Evolutionary conservation across 2,797 vertebrate genomes (phyloP).

Genomic region (Apogon hyalosoma): DNA sequence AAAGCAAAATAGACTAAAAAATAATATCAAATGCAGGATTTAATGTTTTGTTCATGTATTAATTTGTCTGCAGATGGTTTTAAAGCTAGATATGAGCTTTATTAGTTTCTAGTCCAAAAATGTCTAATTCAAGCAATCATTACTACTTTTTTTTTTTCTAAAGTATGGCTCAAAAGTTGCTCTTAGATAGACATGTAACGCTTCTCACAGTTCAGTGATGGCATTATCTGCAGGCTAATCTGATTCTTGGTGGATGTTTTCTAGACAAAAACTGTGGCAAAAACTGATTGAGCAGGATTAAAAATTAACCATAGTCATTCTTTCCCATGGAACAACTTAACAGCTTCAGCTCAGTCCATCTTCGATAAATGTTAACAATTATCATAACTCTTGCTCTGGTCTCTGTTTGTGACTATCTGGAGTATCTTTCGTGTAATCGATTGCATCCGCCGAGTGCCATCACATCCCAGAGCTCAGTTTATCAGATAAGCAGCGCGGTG

Average conservation of each 20-base stretch:
- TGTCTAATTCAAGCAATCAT: too few species aligned
- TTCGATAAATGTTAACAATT: constrained; percentile 22
- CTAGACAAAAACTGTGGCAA: background rate
- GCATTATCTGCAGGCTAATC: background rate
- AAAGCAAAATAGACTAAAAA: too few species aligned
- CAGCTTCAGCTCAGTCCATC: constrained; percentile 3
- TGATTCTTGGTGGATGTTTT: background rate
- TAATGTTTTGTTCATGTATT: too few species aligned
- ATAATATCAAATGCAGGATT: too few species aligned
- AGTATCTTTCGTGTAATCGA: constrained; percentile 23
- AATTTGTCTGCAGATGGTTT: too few species aligned
- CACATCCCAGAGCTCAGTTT: background rate
- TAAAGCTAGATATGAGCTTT: too few species aligned
- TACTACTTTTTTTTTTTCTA: too few species aligned
- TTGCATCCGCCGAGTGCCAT: background rate
- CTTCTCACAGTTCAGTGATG: background rate
- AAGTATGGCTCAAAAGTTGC: too few species aligned
- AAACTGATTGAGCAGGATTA: constrained; percentile 4
- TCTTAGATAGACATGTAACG: too few species aligned
- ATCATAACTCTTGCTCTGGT: constrained; percentile 12
- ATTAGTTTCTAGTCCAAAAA: too few species aligned
- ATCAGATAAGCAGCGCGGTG: background rate
- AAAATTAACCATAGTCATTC: constrained; percentile 18
- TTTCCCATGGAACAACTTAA: constrained; percentile 31
- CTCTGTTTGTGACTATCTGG: constrained; percentile 1